Evolutionary conservation across 2,113 vertebrate genomes (phyloP).

Genomic region (Gadus macrocephalus): DNA sequence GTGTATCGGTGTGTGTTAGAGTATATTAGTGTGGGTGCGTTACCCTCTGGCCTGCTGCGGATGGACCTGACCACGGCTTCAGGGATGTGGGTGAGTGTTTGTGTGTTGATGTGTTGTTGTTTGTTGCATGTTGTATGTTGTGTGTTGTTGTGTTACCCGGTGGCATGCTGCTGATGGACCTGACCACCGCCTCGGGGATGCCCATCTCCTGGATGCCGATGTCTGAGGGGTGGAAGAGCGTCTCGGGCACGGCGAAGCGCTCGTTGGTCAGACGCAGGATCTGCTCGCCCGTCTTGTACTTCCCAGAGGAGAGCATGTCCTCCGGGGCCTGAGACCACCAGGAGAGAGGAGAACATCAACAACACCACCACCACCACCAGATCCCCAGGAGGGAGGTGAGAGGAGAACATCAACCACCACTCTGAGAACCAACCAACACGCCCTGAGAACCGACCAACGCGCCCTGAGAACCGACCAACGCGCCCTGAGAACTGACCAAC

Average conservation of each 20-base stretch:
- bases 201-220: slow-evolving; percentile 99
- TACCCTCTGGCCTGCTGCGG: too few relatives aligned
- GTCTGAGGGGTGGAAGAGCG: slow-evolving; percentile 93
- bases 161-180: slow-evolving; percentile 89
- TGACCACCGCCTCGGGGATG: slow-evolving; percentile 90
- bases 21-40: too few relatives aligned
- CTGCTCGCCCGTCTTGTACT: slow-evolving; percentile 96
- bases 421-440: too few relatives aligned
- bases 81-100: background rate
- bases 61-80: too few relatives aligned
- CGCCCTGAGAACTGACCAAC: too few relatives aligned
- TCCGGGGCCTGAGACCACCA: slow-evolving; percentile 77
- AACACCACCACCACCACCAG: background rate
- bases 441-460: too few relatives aligned
- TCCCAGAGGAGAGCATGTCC: slow-evolving; percentile 93
- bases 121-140: too few relatives aligned
- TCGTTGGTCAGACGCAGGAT: slow-evolving; percentile 91
- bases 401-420: background rate
- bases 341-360: background rate
- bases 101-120: background rate
- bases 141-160: slow-evolving; percentile 73
- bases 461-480: too few relatives aligned
- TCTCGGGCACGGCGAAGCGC: slow-evolving; percentile 96
- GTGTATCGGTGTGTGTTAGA: too few relatives aligned
- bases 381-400: background rate